Evolutionary conservation across 2,797 vertebrate genomes (phyloP).

Genomic region (Dermochelys coriacea): DNA sequence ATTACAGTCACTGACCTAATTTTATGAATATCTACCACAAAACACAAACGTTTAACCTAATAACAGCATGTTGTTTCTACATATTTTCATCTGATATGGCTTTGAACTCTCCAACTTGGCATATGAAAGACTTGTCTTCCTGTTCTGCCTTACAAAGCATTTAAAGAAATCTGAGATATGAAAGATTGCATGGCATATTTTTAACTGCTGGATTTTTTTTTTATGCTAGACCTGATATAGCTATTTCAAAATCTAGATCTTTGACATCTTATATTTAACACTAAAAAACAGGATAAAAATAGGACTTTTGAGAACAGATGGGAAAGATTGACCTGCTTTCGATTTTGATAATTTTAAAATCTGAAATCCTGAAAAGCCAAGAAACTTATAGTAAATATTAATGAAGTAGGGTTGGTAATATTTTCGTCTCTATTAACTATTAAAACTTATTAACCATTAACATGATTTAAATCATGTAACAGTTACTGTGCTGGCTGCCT

Average conservation of each 20-base stretch:
- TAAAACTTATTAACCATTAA: too few relatives aligned
- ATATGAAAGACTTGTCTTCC: conserved; percentile 11
- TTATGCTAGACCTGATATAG: neutral
- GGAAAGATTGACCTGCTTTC: neutral
- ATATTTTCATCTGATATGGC: neutral
- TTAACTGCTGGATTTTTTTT: conserved; percentile 20
- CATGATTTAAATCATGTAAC: neutral
- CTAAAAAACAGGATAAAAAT: conserved; percentile 19
- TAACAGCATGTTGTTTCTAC: neutral
- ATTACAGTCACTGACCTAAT: neutral
- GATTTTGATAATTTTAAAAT: neutral
- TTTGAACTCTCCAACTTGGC: conserved; percentile 1
- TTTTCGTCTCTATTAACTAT: too few relatives aligned
- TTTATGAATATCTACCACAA: conserved; percentile 37
- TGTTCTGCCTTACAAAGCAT: neutral
- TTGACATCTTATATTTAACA: neutral
- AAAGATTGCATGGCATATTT: conserved; percentile 7
- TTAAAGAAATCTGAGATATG: neutral
- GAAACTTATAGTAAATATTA: neutral
- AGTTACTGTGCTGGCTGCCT: neutral
- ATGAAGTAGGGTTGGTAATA: neutral
- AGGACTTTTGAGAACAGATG: neutral
- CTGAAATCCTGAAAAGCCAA: neutral
- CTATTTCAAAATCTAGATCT: neutral
- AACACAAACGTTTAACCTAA: conserved; percentile 33